A percentile compares a stretch with the other conserved stretches of the same genome.
Evolutionary conservation across 2,888 invertebrate genomes (phyloP).

Genomic region (Pristionchus mayeri): DNA sequence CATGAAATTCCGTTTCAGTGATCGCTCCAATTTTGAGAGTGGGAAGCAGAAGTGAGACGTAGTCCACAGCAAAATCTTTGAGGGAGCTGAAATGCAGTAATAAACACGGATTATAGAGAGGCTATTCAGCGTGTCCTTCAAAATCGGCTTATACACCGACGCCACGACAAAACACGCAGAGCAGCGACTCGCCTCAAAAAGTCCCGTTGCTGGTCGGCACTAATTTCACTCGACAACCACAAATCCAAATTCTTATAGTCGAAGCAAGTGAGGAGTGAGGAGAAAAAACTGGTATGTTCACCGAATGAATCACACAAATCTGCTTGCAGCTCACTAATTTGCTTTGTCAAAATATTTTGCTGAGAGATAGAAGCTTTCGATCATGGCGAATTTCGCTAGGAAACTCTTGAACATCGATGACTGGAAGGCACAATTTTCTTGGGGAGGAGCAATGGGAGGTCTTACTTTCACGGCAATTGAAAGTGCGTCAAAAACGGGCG

Average conservation of each 20-base stretch:
- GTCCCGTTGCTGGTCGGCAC: not conserved
- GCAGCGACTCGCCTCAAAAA: not conserved
- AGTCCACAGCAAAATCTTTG: constrained; percentile 8
- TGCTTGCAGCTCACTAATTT: not conserved
- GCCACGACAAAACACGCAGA: not conserved
- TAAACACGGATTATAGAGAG: too few relatives aligned
- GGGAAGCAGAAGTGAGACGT: not conserved
- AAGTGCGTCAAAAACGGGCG: not conserved
- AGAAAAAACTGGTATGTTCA: not conserved
- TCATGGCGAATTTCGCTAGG: not conserved
- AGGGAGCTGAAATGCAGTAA: not conserved
- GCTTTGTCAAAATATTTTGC: constrained; percentile 7
- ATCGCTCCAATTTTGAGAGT: constrained; percentile 24
- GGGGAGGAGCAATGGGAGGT: too few relatives aligned
- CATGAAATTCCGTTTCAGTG: not conserved
- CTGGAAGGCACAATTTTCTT: not conserved
- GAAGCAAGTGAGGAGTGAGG: not conserved
- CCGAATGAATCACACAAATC: not conserved
- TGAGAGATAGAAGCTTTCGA: not conserved
- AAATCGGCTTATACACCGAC: not conserved
- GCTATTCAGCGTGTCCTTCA: not conserved
- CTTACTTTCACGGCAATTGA: not conserved
- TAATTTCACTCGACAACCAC: not conserved
- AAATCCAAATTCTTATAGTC: not conserved
- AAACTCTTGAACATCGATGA: not conserved